Base-by-base conservation (phyloP, 2,113 vertebrate species). In the Vombatus ursinus region DNA sequence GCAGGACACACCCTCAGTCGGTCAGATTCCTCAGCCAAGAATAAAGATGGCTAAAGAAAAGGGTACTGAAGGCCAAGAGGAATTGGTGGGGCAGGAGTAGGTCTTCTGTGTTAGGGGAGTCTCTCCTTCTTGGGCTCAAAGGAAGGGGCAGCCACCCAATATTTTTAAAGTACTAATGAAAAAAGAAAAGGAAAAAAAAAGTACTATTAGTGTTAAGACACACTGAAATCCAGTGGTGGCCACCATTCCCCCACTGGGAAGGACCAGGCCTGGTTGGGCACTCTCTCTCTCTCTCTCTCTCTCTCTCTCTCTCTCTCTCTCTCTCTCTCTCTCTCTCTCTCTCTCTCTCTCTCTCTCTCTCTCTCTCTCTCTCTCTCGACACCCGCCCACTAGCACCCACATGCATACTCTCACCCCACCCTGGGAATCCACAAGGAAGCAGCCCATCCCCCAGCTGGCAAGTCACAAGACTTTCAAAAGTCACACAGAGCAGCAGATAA, bases 401-500 rank as follows among this genome's bases (percentile, higher is more conserved):
- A 0, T 2, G 0, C 93, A 19, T 19, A 0, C 52, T 90, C 93
- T 50, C 53, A 1, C 93, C 94, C 95, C 44, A 1, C 11, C 52
- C 92, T 31, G 92, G 91, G 54, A 50, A 54, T 8, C 26, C 68
- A 49, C 7, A 28, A 95, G 91, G 95, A 92, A 50, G 50, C 52
- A 0, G 44, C 90, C 2, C 14, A 51, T 54, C 28, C 44, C 6
- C 44, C 6, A 0, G 94, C 95, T 95, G 95, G 91, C 93, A 37
- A 0, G 47, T 97, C 95, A 96, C 0, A 37, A 93, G 97, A 95
- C 91, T 28, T 77, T 48, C 90, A 84, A 44, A 84, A 84, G 68
- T 84, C 68, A 84, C n/a, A 84, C 68, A 22, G 16, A 84, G n/a
- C 68, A 44, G 68, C 68, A 84, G 68, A 84, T 44, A 84, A 84